Evolutionary conservation across 2,113 vertebrate genomes (phyloP).

Genomic region (Pseudorasbora parva): DNA sequence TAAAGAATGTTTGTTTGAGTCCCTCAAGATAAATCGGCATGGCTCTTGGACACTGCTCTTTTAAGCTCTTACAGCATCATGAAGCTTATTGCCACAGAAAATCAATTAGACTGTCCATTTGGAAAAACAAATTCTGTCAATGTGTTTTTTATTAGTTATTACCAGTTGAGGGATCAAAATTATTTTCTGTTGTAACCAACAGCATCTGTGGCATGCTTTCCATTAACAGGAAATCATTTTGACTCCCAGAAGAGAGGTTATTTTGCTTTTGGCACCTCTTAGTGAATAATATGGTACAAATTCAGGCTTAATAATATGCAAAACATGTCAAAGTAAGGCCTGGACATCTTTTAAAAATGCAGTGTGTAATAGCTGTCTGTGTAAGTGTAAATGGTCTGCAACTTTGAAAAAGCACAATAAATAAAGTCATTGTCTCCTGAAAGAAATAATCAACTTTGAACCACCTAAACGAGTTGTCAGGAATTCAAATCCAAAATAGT

Average conservation of each 20-base stretch:
- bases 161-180: background rate
- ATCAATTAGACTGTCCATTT: background rate
- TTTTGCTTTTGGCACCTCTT: background rate
- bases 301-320: background rate
- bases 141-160: background rate
- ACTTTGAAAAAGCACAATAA: too few species aligned
- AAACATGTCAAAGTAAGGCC: background rate
- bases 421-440: too few species aligned
- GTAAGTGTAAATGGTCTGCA: too few species aligned
- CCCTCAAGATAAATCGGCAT: background rate
- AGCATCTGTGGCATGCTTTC: constrained; percentile 9
- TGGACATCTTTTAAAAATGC: background rate
- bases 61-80: background rate
- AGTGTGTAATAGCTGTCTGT: too few species aligned
- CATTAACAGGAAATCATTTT: background rate
- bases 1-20: background rate
- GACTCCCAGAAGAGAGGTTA: background rate
- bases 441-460: too few species aligned
- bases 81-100: background rate
- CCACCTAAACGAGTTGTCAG: too few species aligned
- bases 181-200: background rate
- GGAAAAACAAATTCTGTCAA: constrained; percentile 8
- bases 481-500: too few species aligned
- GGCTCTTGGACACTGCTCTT: background rate
- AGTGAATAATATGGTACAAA: background rate